These are phyloP conservation scores for Coryphaenoides rupestris DNA, from an alignment of 2,113 vertebrate genomes.

Conservation along the genomic window DNA sequence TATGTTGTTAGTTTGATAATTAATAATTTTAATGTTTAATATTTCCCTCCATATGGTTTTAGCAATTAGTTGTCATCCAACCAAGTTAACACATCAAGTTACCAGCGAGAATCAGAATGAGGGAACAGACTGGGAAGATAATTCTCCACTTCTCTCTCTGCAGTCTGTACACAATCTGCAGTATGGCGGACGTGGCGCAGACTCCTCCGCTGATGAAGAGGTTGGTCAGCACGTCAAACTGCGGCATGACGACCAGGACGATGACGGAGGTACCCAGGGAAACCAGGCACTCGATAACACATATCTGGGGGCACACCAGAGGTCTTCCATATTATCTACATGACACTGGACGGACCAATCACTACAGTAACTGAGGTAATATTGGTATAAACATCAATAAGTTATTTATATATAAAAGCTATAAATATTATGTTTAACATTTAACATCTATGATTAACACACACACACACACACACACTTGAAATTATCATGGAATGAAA, in stretches of 20 bases:
- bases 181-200: slow-evolving; percentile 64
- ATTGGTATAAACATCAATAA: too few relatives aligned
- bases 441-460: too few relatives aligned
- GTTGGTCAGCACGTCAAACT: slow-evolving; percentile 76
- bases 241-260: slow-evolving; percentile 75
- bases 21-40: too few relatives aligned
- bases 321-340: too few relatives aligned
- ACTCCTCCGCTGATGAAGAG: slow-evolving; percentile 75
- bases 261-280: slow-evolving; percentile 70
- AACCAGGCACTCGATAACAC: slow-evolving; percentile 65
- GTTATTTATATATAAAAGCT: too few relatives aligned
- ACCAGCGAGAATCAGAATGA: slow-evolving; percentile 63
- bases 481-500: too few relatives aligned
- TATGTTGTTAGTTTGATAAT: too few relatives aligned
- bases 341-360: background rate
- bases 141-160: slow-evolving; percentile 69
- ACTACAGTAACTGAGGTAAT: background rate
- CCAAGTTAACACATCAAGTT: slow-evolving; percentile 7
- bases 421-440: too few relatives aligned
- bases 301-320: slow-evolving; percentile 58
- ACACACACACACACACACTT: too few relatives aligned
- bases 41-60: too few relatives aligned
- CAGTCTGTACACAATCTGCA: slow-evolving; percentile 65
- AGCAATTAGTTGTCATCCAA: too few relatives aligned
- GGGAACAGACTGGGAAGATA: slow-evolving; percentile 70